Evolutionary conservation across 2,888 invertebrate species (phyloP).

Genomic region (Phengaris alcon): DNA sequence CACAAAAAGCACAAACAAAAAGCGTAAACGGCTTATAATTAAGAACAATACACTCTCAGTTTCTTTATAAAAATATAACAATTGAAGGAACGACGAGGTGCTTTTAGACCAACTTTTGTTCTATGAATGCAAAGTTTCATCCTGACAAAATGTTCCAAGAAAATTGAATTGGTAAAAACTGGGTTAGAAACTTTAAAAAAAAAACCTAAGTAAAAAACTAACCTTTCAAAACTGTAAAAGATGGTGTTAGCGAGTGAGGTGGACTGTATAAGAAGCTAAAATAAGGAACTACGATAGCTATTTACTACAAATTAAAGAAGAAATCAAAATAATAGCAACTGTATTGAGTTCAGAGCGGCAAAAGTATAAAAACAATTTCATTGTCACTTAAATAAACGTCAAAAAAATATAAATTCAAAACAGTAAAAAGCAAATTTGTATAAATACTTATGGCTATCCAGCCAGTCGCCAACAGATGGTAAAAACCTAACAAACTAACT

Average conservation of each 20-base stretch:
- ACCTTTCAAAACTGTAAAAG: neutral
- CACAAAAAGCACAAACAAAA: slow-evolving; percentile 63
- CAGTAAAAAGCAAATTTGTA: too few species aligned
- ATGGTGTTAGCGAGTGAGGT: too few species aligned
- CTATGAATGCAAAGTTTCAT: slow-evolving; percentile 51
- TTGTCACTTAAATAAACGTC: too few species aligned
- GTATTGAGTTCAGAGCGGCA: too few species aligned
- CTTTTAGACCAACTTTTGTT: slow-evolving; percentile 72
- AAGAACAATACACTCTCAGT: slow-evolving; percentile 74
- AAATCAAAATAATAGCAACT: too few species aligned
- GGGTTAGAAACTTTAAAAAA: neutral
- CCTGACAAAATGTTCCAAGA: slow-evolving; percentile 40
- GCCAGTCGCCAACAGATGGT: too few species aligned
- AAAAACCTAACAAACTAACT: neutral
- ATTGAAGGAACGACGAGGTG: slow-evolving; percentile 61
- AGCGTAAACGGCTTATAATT: slow-evolving; percentile 49
- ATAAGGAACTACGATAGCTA: too few species aligned
- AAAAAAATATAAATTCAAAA: too few species aligned
- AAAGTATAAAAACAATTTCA: too few species aligned
- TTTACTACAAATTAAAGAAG: too few species aligned
- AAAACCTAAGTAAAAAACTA: neutral
- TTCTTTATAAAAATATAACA: slow-evolving; percentile 72
- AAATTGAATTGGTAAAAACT: slow-evolving; percentile 31
- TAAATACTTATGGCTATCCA: too few species aligned
- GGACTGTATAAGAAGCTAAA: too few species aligned